Base-by-base conservation (phyloP, 2,113 vertebrate genomes). In the Sebastes fasciatus region DNA sequence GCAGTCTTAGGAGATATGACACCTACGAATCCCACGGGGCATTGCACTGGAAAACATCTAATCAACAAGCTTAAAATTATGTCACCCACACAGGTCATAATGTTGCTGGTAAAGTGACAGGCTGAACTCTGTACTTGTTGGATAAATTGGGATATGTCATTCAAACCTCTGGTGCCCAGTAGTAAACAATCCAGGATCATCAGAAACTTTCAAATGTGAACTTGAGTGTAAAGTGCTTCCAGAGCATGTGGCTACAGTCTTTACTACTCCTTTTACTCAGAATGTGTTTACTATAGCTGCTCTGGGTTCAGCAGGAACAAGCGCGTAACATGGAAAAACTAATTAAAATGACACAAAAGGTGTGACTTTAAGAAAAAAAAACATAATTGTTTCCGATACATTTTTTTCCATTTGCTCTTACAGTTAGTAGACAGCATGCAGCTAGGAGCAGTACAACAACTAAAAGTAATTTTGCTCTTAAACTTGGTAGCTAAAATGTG, bases 331-430 rank as follows among this genome's bases (percentile, higher is more conserved):
- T 71, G 60, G 68, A 57, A 54, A 68, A n/a, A 64, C 58, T 11
- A 65, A 64, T 54, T 43, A 55, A 65, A 48, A 43, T 55, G 19
- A 42, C 61, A 65, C 54, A 79, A 51, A 45, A 21, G 16, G 21
- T 43, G n/a, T 16, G 40, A 55, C 10, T 21, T 49, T 1, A 19
- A 43, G n/a, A 73, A 46, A 69, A 1, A 34, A 16, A 1, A 23
- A 9, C 2, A 1, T 6, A 60, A 75, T 8, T 40, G 48, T 76
- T 75, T 62, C 21, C 46, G n/a, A 9, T 10, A 6, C 0, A 16
- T 1, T 8, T n/a, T 49, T 26, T 74, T 8, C 13, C 8, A 17
- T 57, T 72, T 58, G 54, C n/a, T 34, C 17, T 21, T 19, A 55
- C n/a, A 55, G 42, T 21, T 72, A 1, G 60, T 11, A 13, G 11